Base-by-base conservation (phyloP, 2,113 vertebrate genomes). In the Stomatorhinus ivindoensis region DNA sequence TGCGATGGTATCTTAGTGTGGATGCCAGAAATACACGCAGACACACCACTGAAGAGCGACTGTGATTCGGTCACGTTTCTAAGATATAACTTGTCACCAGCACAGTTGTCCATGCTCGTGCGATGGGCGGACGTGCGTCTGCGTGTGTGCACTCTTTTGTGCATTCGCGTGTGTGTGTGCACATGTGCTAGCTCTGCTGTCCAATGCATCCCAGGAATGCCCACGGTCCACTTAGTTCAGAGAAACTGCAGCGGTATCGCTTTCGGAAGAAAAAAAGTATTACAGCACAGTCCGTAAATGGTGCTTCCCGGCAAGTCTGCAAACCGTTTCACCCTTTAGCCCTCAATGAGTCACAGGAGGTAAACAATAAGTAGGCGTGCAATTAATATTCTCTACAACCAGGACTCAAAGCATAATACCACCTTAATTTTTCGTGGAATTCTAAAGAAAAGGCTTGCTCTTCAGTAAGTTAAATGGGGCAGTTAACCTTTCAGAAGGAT, bases 191-290 rank as follows among this genome's bases (percentile, higher is more conserved):
- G 51, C 35, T 7, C 31, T 35, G 93, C 93, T 92, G 46, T 90
- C 90, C 55, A 92, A 92, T 84, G 90, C 91, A 87, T 93, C 86
- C 90, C 51, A 95, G 94, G 95, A 96, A 96, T 96, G 95, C 94
- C 92, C 94, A 94, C 94, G 87, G 94, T 94, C 95, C 92, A 92
- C 94, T 92, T 91, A 85, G 93, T 93, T 88, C 87, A 93, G 93
- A 83, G 55, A 92, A 95, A 93, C 91, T 89, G 87, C 92, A 93
- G 91, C 93, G 95, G 95, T 96, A 95, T 96, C 95, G 93, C 91
- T 91, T 94, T 92, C 90, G 89, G 42, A 19, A 47, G 76, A 90
- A 89, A 91, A 53, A 90, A 91, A 90, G 92, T 93, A 90, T 91
- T 90, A 89, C 3, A 27, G 21, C 88, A 91, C 88, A 88, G 92